phyloP scores from a whole-genome alignment of 2,797 vertebrate genomes.

The Scolopax rusticola region DNA sequence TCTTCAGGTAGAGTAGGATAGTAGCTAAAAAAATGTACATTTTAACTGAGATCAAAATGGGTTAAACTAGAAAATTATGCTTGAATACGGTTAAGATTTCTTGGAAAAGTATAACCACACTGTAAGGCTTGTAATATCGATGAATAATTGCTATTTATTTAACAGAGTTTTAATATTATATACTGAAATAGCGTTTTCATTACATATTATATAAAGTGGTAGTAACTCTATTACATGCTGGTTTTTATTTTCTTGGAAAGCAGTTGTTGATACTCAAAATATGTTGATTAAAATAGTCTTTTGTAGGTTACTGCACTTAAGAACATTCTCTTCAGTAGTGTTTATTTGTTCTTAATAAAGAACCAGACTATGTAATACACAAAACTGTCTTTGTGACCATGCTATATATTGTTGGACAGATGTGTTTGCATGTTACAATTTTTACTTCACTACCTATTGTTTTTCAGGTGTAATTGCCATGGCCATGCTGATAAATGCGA shows the following conservation, averaged over 20 bases:
- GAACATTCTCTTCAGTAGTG: neutral
- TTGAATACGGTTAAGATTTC: neutral
- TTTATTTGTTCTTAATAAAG: constrained; percentile 17
- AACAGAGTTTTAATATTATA: neutral
- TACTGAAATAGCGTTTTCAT: neutral
- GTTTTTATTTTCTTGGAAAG: constrained; percentile 5
- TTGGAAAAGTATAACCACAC: neutral
- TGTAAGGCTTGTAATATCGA: neutral
- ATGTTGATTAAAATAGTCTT: constrained; percentile 69
- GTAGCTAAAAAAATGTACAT: neutral
- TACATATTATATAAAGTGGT: neutral
- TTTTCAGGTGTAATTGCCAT: constrained; percentile 89
- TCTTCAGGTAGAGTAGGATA: neutral
- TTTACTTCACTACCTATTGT: neutral
- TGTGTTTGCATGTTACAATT: neutral
- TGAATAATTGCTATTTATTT: neutral
- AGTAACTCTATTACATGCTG: neutral
- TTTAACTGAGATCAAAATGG: neutral
- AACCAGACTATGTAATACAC: neutral
- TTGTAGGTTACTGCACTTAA: neutral
- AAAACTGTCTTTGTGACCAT: neutral
- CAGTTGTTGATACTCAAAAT: constrained; percentile 78
- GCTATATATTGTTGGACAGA: neutral
- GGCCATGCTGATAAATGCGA: constrained; percentile 90
- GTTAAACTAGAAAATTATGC: neutral